Conservation (phyloP, 2,888 invertebrate genomes). For the Yponomeuta evonymella region DNA sequence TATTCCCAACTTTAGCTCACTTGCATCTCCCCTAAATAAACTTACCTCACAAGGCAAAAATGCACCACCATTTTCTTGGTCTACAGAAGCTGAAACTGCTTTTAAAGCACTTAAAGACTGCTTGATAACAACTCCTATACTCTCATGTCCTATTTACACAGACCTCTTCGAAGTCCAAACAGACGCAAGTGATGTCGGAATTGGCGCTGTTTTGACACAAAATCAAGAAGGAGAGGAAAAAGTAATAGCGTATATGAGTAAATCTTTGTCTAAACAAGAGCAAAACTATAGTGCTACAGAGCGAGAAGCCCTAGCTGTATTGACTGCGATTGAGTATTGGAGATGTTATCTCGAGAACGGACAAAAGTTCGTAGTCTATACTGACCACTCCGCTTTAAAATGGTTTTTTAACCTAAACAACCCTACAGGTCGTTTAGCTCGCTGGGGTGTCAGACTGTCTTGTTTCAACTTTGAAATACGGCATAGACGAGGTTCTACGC, state of each 20-base stretch:
- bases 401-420: constrained; percentile 24
- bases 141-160: constrained; percentile 11
- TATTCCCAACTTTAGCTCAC: constrained; percentile 26
- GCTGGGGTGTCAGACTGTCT: constrained; percentile 18
- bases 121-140: constrained; percentile 15
- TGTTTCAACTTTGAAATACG: constrained; percentile 7
- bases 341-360: constrained; percentile 6
- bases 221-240: constrained; percentile 4
- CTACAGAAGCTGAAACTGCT: constrained; percentile 25
- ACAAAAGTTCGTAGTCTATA: constrained; percentile 19
- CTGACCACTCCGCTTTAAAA: constrained; percentile 23
- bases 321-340: constrained; percentile 21
- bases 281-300: not conserved
- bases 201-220: constrained; percentile 16
- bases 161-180: constrained; percentile 16
- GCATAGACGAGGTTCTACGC: constrained; percentile 7
- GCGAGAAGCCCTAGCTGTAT: constrained; percentile 19
- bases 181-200: constrained; percentile 13
- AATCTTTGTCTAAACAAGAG: not conserved
- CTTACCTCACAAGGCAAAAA: constrained; percentile 25
- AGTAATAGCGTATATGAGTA: constrained; percentile 12
- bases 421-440: constrained; percentile 20
- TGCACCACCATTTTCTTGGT: constrained; percentile 28
- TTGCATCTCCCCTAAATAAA: constrained; percentile 27
- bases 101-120: constrained; percentile 23